Percentiles rank a stretch among this genome's conserved stretches.
Conservation (phyloP, 2,113 vertebrate genomes). For the Arvicanthis niloticus region DNA sequence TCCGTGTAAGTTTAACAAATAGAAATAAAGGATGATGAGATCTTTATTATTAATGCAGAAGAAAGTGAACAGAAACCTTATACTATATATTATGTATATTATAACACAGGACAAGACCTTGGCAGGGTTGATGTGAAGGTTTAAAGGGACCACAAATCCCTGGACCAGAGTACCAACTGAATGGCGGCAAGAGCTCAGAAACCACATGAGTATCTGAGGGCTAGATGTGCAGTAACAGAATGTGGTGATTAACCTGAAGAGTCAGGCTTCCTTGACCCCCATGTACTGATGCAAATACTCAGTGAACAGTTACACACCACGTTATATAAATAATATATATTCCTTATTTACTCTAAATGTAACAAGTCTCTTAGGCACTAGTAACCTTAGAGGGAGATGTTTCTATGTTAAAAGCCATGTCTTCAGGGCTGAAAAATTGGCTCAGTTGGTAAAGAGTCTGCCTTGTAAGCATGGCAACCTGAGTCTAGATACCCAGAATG, state of each 20-base stretch:
- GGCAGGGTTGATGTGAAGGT: background rate
- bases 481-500: too few species aligned
- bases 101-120: background rate
- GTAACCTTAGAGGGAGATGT: background rate
- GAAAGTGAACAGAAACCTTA: background rate
- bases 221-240: background rate
- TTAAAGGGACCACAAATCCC: background rate
- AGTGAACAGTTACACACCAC: background rate
- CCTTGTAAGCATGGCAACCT: background rate
- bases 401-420: background rate
- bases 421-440: background rate
- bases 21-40: background rate
- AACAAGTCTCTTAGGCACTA: background rate
- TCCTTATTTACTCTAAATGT: background rate
- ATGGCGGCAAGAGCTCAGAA: background rate
- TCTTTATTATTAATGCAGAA: constrained; percentile 20
- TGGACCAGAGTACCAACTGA: background rate
- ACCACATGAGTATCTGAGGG: background rate
- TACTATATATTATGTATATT: background rate
- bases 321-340: background rate
- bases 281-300: background rate
- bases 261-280: background rate
- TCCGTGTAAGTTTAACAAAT: background rate
- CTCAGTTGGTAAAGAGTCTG: background rate
- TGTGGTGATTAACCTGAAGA: background rate